Evolutionary conservation across 2,797 vertebrate species (phyloP).

Genomic region (Myotis daubentonii): DNA sequence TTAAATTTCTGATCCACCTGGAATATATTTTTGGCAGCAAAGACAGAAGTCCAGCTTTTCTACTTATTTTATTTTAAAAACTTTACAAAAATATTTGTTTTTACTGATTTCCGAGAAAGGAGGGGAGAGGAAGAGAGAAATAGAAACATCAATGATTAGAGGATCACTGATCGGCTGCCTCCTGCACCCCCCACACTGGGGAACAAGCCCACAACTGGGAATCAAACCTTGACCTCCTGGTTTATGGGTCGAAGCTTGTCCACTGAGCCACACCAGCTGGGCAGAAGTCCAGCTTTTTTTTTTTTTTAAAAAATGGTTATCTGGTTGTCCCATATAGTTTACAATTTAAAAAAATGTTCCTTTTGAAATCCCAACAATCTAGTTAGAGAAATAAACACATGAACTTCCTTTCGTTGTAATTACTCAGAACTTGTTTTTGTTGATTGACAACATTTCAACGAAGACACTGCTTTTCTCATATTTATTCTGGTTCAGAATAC

Average conservation of each 20-base stretch:
- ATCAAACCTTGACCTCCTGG: no score
- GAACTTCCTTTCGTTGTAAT: constrained; percentile 11
- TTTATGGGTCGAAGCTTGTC: no score
- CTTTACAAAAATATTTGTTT: not conserved
- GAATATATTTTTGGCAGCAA: constrained; percentile 8
- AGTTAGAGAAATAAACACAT: constrained; percentile 6
- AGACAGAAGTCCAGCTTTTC: not conserved
- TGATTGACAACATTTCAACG: not conserved
- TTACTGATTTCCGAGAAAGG: no score
- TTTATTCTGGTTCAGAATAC: constrained; percentile 11
- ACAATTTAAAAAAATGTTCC: not conserved
- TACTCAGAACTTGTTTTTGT: not conserved
- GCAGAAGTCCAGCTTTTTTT: not conserved
- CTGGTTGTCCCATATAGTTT: not conserved
- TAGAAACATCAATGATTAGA: no score
- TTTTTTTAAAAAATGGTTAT: not conserved
- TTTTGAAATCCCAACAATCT: not conserved
- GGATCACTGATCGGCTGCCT: no score
- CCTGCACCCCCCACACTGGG: no score
- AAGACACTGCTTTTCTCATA: not conserved
- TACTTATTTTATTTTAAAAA: not conserved
- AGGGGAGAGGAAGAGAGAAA: no score
- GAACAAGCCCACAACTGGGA: no score
- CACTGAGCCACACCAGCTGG: no score
- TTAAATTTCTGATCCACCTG: constrained; percentile 30